Conservation (phyloP, 2,888 invertebrate species). For the Allophyes oxyacanthae region DNA sequence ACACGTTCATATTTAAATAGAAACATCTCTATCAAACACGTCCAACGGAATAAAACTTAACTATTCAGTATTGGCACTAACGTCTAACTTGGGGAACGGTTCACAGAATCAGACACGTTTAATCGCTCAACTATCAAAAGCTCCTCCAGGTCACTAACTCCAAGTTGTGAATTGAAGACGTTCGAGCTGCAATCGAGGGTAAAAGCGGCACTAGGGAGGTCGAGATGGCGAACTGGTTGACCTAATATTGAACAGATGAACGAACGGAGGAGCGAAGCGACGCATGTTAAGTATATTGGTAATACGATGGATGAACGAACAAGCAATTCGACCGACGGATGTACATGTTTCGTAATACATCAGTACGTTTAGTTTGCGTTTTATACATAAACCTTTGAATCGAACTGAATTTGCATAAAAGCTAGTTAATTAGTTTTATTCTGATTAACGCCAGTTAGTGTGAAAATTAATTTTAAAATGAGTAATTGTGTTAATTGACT, state of each 20-base stretch:
- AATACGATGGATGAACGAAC: too few species aligned
- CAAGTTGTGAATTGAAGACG: constrained; percentile 68
- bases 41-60: constrained; percentile 28
- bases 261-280: constrained; percentile 33
- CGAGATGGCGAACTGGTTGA: constrained; percentile 57
- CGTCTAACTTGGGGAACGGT: constrained; percentile 42
- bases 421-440: constrained; percentile 15
- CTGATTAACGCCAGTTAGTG: not conserved
- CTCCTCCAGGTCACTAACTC: constrained; percentile 77
- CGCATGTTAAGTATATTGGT: too few species aligned
- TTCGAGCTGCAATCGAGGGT: constrained; percentile 71
- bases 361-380: constrained; percentile 1
- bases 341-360: too few species aligned
- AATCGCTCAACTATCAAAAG: constrained; percentile 78
- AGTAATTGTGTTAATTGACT: too few species aligned
- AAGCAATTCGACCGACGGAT: too few species aligned
- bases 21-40: not conserved
- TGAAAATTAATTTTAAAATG: not conserved
- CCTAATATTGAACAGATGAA: constrained; percentile 54
- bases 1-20: too few species aligned
- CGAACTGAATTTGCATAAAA: constrained; percentile 16
- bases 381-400: constrained; percentile 22
- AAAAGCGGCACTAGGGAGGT: constrained; percentile 62
- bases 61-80: constrained; percentile 40
- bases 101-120: constrained; percentile 63